Base-by-base conservation (phyloP, 2,113 vertebrate genomes). In the Dasyornis broadbenti region DNA sequence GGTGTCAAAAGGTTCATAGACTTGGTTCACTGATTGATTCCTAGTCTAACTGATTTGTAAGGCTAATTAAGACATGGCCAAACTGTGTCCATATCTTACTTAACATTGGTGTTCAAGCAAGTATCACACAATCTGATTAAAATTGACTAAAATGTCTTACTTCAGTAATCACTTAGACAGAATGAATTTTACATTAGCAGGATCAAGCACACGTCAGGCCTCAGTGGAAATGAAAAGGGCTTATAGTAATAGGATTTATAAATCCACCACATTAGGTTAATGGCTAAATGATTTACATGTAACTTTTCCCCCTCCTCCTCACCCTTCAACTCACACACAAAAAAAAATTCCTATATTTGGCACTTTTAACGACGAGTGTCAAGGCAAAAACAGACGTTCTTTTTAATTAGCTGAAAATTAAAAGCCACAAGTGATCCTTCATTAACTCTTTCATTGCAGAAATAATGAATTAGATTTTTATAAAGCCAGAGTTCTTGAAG, bases 171-270 rank as follows among this genome's bases (percentile, higher is more conserved):
- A 97, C 97, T 98, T 95, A 96, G 96, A 98, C 50, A 82, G 94
- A 98, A 98, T 98, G 96, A 97, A 98, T 98, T 98, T 98, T 98
- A 98, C 96, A 98, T 98, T 97, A 98, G 96, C 95, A 94, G 96
- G 97, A 98, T 98, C 97, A 98, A 98, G 97, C 95, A 96, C 96
- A 95, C 89, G 90, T 97, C 96, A 96, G 97, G 97, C 97, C 96
- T 97, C 96, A 93, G 94, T 97, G 97, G 97, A 98, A 98, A 98
- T 97, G 96, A 98, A 98, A 97, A 98, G 96, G 97, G 97, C 95
- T 98, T 98, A 96, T 63, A 98, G 97, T 97, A 98, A 98, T 97
- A 97, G 95, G 95, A 97, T 98, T 98, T 98, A 97, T 98, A 98
- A 98, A 98, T 97, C 97, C 93, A 97, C 96, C 96, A 89, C 97